phyloP scores from a whole-genome alignment of 2,888 invertebrate species.

The Norana najaformis region DNA sequence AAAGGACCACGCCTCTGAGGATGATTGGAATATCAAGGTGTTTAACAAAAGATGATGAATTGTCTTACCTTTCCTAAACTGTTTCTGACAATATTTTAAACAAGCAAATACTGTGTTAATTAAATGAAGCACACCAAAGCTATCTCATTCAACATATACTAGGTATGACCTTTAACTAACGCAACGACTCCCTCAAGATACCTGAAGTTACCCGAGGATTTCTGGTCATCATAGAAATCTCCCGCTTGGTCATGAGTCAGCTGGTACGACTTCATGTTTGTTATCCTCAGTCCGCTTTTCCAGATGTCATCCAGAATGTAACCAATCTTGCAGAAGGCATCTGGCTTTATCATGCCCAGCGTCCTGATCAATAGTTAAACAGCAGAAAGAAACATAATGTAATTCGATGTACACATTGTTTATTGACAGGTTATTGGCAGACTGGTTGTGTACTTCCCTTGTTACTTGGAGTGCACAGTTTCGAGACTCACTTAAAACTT shows the following conservation, averaged over 20 bases:
- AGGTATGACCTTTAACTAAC: neutral
- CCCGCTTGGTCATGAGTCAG: slow-evolving; percentile 72
- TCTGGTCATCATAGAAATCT: slow-evolving; percentile 65
- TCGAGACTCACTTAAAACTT: neutral
- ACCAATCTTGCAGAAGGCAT: slow-evolving; percentile 73
- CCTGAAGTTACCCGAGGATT: slow-evolving; percentile 55
- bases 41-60: no score
- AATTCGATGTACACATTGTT: neutral
- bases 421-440: no score
- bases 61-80: neutral
- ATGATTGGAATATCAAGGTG: neutral
- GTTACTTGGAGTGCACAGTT: neutral
- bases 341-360: slow-evolving; percentile 78
- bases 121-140: neutral
- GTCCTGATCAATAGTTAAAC: slow-evolving; percentile 64
- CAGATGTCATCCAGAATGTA: slow-evolving; percentile 74
- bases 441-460: neutral
- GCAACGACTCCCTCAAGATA: slow-evolving; percentile 43
- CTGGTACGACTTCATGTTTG: slow-evolving; percentile 75
- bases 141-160: neutral
- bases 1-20: neutral
- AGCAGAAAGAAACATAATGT: neutral
- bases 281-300: slow-evolving; percentile 67
- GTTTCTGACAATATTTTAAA: neutral
- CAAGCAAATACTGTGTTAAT: neutral